Conservation (phyloP, 1,140 invertebrate species). For the Drosophila parabipectinata region DNA sequence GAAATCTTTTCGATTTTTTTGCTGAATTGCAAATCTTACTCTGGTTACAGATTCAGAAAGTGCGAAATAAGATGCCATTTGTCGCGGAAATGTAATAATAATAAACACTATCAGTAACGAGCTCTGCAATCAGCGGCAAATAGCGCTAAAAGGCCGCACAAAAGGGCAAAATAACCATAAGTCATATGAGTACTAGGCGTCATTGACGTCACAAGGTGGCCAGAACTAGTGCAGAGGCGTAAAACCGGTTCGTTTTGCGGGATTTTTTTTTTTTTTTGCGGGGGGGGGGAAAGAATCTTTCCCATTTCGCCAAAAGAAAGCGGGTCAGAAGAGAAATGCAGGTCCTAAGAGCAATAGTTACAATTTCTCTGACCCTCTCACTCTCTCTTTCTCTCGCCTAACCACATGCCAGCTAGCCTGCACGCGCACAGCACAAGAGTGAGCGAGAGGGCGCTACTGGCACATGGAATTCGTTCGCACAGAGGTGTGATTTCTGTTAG, state of each 20-base stretch:
- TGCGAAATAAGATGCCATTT: conserved; percentile 23
- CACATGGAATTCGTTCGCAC: conserved; percentile 65
- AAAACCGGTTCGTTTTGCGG: conserved; percentile 20
- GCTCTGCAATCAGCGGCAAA: conserved; percentile 43
- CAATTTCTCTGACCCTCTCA: conserved; percentile 17
- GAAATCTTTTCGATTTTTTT: not conserved
- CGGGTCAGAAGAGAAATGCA: conserved; percentile 31
- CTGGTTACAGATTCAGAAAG: conserved; percentile 9
- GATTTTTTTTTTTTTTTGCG: conserved; percentile 3
- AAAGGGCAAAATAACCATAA: conserved; percentile 59
- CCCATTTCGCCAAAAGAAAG: conserved; percentile 37
- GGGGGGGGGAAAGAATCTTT: conserved; percentile 2
- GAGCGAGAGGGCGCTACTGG: conserved; percentile 55
- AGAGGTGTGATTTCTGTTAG: conserved; percentile 8
- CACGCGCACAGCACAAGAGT: conserved; percentile 11
- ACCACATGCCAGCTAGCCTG: conserved; percentile 48
- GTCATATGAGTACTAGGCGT: conserved; percentile 48
- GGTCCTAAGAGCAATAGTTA: conserved; percentile 15
- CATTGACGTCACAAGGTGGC: conserved; percentile 57
- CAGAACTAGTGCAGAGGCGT: not conserved
- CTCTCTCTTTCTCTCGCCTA: not conserved
- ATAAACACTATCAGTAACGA: conserved; percentile 7
- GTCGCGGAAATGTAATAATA: conserved; percentile 15
- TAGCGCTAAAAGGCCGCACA: conserved; percentile 51
- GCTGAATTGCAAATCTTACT: conserved; percentile 6